Base-by-base conservation (phyloP, 2,797 vertebrate genomes). In the Gouania willdenowi region DNA sequence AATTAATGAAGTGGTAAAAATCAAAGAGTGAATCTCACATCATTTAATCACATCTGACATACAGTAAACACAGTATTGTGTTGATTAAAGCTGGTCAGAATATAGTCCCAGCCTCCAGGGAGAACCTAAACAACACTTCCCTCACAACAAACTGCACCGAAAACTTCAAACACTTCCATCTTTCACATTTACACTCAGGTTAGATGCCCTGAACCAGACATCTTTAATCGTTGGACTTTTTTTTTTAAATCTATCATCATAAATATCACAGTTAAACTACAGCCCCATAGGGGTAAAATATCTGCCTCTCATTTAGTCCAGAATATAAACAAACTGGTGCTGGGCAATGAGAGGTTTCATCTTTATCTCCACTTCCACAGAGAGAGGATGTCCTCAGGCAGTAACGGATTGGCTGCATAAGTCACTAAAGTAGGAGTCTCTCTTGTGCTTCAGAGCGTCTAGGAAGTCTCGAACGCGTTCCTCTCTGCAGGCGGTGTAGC, bases 401-500 rank as follows among this genome's bases (percentile, higher is more conserved):
- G 64, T 28, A 17, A 63, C 51, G 1, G 53, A 46, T 10, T 73
- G 51, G 19, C 52, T 70, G 60, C 45, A 64, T 43, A 91, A 69
- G 53, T 86, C 78, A 13, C 25, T 64, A 49, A 89, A 75, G 77
- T 77, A 90, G 36, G 91, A 78, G 70, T 81, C 89, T 77, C 92
- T 89, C 76, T 96, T 98, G 73, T 90, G 85, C 71, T 94, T 91
- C 55, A 99, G 84, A 3, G 88, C 89, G 34, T 77, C 54, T 35
- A 98, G 75, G 73, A 98, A 98, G 72, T 89, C 81, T 48, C 87
- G 89, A 65, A 94, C 87, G 41, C 95, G 88, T 69, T 93, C 86
- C 63, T 96, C 93, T 22, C 94, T 74, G 61, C 81, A 79, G 56
- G 86, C 66, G 0, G 68, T 79, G 81, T 91, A 90, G 50, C 67